A percentile compares a stretch with the other conserved stretches of the same genome.
Evolutionary conservation across 2,888 invertebrate species (phyloP).

Genomic region (Atrina japonica): DNA sequence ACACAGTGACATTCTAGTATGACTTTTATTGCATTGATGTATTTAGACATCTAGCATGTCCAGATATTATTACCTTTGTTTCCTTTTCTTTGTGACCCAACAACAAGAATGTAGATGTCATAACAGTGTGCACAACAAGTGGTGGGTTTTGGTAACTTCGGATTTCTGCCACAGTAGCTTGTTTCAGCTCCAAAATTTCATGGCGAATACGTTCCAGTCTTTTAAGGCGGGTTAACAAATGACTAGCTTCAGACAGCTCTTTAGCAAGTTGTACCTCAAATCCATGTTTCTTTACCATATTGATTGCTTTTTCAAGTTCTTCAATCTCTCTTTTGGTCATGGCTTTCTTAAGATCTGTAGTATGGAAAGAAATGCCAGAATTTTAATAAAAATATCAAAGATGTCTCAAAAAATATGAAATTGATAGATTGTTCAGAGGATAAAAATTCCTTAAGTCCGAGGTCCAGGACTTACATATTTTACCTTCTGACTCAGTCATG

Average conservation of each 20-base stretch:
- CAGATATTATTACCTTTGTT: slow-evolving; percentile 75
- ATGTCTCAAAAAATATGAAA: not conserved
- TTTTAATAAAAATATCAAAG: not conserved
- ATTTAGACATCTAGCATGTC: too few species aligned
- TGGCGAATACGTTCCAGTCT: slow-evolving; percentile 69
- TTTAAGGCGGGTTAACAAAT: slow-evolving; percentile 65
- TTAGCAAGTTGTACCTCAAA: slow-evolving; percentile 71
- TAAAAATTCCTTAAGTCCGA: too few species aligned
- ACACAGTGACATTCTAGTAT: too few species aligned
- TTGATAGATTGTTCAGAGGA: not conserved
- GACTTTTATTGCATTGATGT: too few species aligned
- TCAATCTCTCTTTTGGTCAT: slow-evolving; percentile 72
- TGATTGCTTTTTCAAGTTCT: slow-evolving; percentile 75
- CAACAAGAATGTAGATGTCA: slow-evolving; percentile 77
- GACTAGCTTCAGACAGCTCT: slow-evolving; percentile 74
- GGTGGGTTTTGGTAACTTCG: slow-evolving; percentile 78
- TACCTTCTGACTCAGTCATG: too few species aligned
- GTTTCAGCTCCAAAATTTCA: slow-evolving; percentile 74
- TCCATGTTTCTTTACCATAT: slow-evolving; percentile 72
- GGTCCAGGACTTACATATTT: not conserved
- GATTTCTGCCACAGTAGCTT: slow-evolving; percentile 79
- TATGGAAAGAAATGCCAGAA: not conserved
- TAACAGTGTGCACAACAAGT: slow-evolving; percentile 74
- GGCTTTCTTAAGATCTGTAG: slow-evolving; percentile 71
- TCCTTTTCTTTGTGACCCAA: slow-evolving; percentile 77